These are phyloP conservation scores for Apteryx owenii DNA, from an alignment of 2,113 vertebrate genomes.

Conservation along the genomic window DNA sequence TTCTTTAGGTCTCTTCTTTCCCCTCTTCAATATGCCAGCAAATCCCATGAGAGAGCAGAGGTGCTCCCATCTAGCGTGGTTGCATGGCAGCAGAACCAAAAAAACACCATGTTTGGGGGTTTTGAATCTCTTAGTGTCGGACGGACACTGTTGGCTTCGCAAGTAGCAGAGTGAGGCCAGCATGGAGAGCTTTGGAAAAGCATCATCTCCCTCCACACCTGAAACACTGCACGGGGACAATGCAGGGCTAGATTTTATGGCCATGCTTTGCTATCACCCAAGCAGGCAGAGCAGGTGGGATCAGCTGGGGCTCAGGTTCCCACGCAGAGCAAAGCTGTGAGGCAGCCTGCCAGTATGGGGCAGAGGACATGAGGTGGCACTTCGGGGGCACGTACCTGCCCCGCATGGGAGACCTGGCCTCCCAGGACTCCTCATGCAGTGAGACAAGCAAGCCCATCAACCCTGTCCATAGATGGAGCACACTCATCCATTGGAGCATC, in stretches of 20 bases:
- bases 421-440: no score
- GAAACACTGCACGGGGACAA: background rate
- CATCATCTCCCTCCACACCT: background rate
- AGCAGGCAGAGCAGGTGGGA: no score
- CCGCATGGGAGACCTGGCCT: no score
- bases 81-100: background rate
- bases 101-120: background rate
- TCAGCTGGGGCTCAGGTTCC: no score
- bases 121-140: background rate
- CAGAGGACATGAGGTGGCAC: no score
- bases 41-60: background rate
- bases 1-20: accelerated
- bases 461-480: background rate
- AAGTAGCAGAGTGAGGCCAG: background rate
- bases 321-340: no score
- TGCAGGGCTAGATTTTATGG: background rate
- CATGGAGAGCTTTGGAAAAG: background rate
- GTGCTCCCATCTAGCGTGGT: background rate
- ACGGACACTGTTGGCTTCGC: background rate
- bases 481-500: background rate
- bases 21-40: background rate
- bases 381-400: no score
- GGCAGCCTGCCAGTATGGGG: no score
- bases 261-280: background rate
- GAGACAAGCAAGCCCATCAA: background rate